A percentile compares a stretch with the other conserved stretches of the same genome.
These are phyloP conservation scores for Plagodis dolabraria DNA, from an alignment of 2,888 invertebrate genomes.

Conservation along the genomic window DNA sequence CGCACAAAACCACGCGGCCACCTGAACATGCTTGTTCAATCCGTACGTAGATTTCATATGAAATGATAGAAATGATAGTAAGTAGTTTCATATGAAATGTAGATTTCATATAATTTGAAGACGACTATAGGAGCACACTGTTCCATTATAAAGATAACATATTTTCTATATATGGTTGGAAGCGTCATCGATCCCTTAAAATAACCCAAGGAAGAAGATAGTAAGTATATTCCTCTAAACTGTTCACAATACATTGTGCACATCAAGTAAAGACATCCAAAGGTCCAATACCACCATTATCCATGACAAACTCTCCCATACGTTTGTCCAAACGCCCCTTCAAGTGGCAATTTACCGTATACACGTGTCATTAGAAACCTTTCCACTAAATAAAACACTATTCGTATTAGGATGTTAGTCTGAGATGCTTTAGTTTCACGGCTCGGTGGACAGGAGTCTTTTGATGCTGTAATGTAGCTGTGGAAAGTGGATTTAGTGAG, in stretches of 20 bases:
- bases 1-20: too few species aligned
- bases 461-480: not conserved
- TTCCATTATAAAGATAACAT: too few species aligned
- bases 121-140: too few species aligned
- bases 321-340: slow-evolving; percentile 14
- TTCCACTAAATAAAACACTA: slow-evolving; percentile 51
- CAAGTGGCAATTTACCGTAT: slow-evolving; percentile 19
- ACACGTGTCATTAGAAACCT: slow-evolving; percentile 40
- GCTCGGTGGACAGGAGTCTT: slow-evolving; percentile 12
- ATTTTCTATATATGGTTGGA: too few species aligned
- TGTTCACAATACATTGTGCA: not conserved
- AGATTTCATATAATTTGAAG: too few species aligned
- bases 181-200: too few species aligned
- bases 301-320: slow-evolving; percentile 6
- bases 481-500: too few species aligned
- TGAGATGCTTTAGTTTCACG: slow-evolving; percentile 49
- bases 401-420: slow-evolving; percentile 49
- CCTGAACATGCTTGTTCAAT: too few species aligned
- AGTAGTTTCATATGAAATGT: too few species aligned
- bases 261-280: not conserved
- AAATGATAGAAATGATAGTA: too few species aligned
- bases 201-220: too few species aligned
- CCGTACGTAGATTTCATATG: too few species aligned
- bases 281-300: slow-evolving; percentile 1
- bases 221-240: not conserved